Conservation (phyloP, 2,888 invertebrate genomes). For the Drosophila imparisetae region DNA sequence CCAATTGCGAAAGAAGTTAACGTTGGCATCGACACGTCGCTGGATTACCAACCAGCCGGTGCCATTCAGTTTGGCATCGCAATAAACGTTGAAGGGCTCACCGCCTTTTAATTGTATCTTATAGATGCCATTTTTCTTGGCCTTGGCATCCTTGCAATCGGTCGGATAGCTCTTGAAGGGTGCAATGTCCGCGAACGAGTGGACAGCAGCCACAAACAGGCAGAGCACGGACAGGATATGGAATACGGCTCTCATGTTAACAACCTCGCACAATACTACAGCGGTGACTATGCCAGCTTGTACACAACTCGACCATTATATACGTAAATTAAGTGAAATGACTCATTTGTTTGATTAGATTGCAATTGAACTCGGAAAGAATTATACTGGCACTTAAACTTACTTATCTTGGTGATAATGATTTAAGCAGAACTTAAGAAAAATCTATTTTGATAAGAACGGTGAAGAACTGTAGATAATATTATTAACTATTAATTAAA, state of each 20-base stretch:
- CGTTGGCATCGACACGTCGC: conserved; percentile 87
- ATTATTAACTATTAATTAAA: background rate
- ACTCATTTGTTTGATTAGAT: conserved; percentile 44
- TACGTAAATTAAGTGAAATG: conserved; percentile 2
- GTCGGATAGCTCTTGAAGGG: conserved; percentile 39
- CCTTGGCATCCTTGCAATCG: conserved; percentile 42
- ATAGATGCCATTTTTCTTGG: conserved; percentile 47
- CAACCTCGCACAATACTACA: background rate
- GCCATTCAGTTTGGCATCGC: conserved; percentile 85
- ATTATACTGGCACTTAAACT: conserved; percentile 15
- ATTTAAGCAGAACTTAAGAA: background rate
- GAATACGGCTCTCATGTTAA: conserved; percentile 20
- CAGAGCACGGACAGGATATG: conserved; percentile 22
- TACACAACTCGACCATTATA: conserved; percentile 14
- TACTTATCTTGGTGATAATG: conserved; percentile 9
- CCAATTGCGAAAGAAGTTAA: conserved; percentile 88
- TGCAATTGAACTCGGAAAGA: conserved; percentile 12
- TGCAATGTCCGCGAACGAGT: conserved; percentile 9
- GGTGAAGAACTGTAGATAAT: background rate
- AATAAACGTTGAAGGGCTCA: conserved; percentile 86
- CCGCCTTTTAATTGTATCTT: conserved; percentile 43
- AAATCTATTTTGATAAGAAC: background rate
- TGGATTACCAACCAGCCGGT: conserved; percentile 90
- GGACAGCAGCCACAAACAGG: conserved; percentile 17
- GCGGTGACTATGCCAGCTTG: conserved; percentile 15